Base-by-base conservation (phyloP, 2,113 vertebrate species). In the Antidorcas marsupialis region DNA sequence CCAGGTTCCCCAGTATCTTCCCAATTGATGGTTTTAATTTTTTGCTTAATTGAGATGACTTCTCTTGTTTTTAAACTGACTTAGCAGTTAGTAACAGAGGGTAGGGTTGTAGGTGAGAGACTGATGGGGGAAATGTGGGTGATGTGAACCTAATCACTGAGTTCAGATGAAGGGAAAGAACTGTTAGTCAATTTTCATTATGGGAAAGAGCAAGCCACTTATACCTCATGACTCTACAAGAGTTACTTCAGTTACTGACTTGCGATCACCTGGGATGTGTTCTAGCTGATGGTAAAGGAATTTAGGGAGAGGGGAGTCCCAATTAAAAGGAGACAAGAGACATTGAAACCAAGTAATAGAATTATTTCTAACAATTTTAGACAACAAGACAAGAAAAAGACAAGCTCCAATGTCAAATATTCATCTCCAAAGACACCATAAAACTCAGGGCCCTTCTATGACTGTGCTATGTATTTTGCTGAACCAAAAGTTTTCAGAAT, bases 131-230 rank as follows among this genome's bases (percentile, higher is more conserved):
- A 89, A 94, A 94, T 50, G 52, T 47, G 33, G 43, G 50, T 89
- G 59, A 89, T 45, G 6, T 90, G 30, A 84, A 64, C 55, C 83
- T 96, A 30, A 76, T 96, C 43, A 62, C n/a, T n/a, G 36, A 33
- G 84, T 94, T 92, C 59, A 91, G 83, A 89, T 27, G 81, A 83
- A 91, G 59, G 60, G 64, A 92, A 89, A 95, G 50, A 71, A 86
- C 33, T 83, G 30, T 62, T 8, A 74, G 57, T 39, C 52, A 83
- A 78, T 60, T 93, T 83, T 79, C 62, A 91, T 43, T 36, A n/a
- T 7, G 2, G 15, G 60, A 93, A 95, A 87, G 27, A 52, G 36
- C 17, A 71, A 91, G 57, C 16, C 27, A n/a, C 57, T 71, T 12
- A 84, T 33, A 39, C 47, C 71, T 76, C 82, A 71, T 25, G 81